Percentiles rank a stretch among this genome's conserved stretches.
These are phyloP conservation scores for Eupelmus urozonus DNA, from an alignment of 2,888 invertebrate genomes.

Conservation along the genomic window DNA sequence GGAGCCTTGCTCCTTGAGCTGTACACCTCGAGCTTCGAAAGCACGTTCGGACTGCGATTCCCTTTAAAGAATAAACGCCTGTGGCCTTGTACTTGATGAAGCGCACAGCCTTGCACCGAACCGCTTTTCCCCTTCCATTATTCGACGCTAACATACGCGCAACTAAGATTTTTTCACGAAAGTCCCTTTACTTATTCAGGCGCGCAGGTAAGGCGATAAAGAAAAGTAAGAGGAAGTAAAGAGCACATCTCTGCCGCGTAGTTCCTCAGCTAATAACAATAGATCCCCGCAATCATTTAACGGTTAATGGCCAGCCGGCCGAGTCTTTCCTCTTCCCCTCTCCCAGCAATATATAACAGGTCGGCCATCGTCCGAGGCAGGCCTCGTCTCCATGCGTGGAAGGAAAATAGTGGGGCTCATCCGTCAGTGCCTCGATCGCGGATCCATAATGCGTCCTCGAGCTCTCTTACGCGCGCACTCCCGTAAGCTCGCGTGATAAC, in stretches of 20 bases:
- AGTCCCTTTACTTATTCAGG: no score
- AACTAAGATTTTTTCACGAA: no score
- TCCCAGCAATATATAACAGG: background rate
- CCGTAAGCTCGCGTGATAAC: constrained; percentile 2
- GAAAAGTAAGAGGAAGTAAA: no score
- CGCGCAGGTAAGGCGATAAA: no score
- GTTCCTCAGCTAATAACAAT: no score
- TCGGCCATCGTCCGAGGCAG: background rate
- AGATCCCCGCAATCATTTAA: no score
- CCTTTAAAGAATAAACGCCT: background rate
- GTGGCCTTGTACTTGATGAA: background rate
- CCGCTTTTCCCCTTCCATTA: no score
- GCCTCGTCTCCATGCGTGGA: background rate
- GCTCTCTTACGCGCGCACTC: background rate
- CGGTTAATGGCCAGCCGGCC: background rate
- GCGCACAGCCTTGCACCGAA: no score
- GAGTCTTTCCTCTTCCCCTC: background rate
- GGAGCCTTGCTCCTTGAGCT: no score
- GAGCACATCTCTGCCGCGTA: no score
- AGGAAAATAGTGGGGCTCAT: constrained; percentile 26
- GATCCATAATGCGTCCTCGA: constrained; percentile 58
- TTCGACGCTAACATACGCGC: no score
- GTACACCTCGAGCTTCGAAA: background rate
- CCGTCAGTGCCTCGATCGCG: constrained; percentile 58
- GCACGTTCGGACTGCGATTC: no score